Percentiles rank a stretch among this genome's conserved stretches.
Evolutionary conservation across 2,888 invertebrate species (phyloP).

Genomic region (Microplitis deprimator): DNA sequence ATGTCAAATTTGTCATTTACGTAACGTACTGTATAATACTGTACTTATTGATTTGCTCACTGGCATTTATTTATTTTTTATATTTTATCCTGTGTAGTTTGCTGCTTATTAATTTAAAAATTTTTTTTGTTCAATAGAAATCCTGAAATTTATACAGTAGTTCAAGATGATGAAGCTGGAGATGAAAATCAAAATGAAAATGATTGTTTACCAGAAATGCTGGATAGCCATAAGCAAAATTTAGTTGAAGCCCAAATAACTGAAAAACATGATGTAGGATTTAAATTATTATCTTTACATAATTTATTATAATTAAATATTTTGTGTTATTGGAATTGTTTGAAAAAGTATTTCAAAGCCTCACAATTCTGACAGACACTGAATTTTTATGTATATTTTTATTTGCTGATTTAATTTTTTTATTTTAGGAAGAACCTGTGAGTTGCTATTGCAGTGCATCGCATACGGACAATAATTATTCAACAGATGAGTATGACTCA

Average conservation of each 20-base stretch:
- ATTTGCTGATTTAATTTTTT: constrained; percentile 25
- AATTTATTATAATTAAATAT: background rate
- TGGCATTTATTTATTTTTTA: background rate
- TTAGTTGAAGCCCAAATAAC: constrained; percentile 60
- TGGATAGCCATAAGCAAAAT: constrained; percentile 60
- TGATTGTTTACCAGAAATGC: constrained; percentile 63
- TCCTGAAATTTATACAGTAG: constrained; percentile 61
- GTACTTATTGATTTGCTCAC: background rate
- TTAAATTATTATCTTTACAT: constrained; percentile 5
- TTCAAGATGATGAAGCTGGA: constrained; percentile 72
- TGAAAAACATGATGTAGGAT: constrained; percentile 65
- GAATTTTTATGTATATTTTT: background rate
- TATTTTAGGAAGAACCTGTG: constrained; percentile 68
- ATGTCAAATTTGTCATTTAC: background rate
- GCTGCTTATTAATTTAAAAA: constrained; percentile 25
- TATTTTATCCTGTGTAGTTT: constrained; percentile 15
- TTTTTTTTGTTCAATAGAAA: constrained; percentile 54
- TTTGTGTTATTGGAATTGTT: background rate
- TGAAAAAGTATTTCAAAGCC: background rate
- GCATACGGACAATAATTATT: constrained; percentile 82
- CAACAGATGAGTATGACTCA: constrained; percentile 82
- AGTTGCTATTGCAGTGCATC: constrained; percentile 85
- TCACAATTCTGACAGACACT: background rate
- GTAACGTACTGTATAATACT: background rate
- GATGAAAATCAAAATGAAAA: constrained; percentile 63